Conservation (phyloP, 2,888 invertebrate species). For the Drosophila rubida region DNA sequence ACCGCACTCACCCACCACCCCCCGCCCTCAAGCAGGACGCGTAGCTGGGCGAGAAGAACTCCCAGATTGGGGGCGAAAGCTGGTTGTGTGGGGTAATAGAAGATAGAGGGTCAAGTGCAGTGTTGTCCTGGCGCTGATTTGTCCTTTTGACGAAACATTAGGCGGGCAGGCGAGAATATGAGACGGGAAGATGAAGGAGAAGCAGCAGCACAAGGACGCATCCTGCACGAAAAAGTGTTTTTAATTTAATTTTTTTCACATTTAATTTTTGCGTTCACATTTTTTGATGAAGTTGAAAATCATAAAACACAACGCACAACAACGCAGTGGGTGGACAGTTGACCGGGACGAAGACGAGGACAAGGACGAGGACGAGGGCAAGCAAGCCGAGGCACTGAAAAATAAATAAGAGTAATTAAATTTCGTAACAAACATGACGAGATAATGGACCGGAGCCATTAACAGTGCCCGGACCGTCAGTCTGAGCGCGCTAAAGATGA, state of each 20-base stretch:
- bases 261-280: conserved; percentile 70
- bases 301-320: conserved; percentile 59
- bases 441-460: conserved; percentile 84
- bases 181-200: conserved; percentile 22
- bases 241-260: conserved; percentile 76
- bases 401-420: conserved; percentile 85
- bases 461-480: conserved; percentile 67
- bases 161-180: conserved; percentile 59
- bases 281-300: conserved; percentile 74
- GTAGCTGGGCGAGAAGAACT: not conserved
- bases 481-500: conserved; percentile 63
- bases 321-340: conserved; percentile 1
- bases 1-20: conserved; percentile 3
- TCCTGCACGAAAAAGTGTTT: conserved; percentile 67
- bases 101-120: conserved; percentile 44
- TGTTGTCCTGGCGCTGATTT: conserved; percentile 42
- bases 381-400: conserved; percentile 56
- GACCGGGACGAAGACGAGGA: not conserved
- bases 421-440: conserved; percentile 84
- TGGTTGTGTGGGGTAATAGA: not conserved
- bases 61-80: not conserved
- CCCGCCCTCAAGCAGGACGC: not conserved
- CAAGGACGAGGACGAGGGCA: conserved; percentile 14
- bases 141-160: conserved; percentile 71
- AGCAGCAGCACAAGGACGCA: conserved; percentile 27